Evolutionary conservation across 2,888 invertebrate species (phyloP).

Genomic region (Drosophila borborema): DNA sequence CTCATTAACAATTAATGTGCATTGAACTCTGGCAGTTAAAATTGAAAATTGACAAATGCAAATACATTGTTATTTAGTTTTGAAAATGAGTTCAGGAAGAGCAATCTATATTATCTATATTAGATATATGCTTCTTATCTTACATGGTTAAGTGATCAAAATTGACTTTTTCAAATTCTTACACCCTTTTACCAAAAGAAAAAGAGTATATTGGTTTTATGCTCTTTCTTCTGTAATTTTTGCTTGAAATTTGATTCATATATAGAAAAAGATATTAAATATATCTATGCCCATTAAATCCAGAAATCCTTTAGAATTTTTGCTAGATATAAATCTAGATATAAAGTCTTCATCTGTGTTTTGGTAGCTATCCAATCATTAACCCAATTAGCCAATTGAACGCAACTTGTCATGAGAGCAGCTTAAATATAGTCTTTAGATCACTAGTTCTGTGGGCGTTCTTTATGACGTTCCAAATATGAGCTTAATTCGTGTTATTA

Average conservation of each 20-base stretch:
- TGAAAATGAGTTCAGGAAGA: too few relatives aligned
- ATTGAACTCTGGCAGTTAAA: neutral
- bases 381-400: slow-evolving; percentile 46
- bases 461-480: slow-evolving; percentile 62
- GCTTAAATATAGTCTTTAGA: slow-evolving; percentile 38
- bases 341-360: neutral
- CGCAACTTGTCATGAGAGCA: slow-evolving; percentile 26
- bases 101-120: too few relatives aligned
- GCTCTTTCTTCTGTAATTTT: too few relatives aligned
- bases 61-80: neutral
- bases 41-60: neutral
- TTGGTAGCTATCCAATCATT: slow-evolving; percentile 24
- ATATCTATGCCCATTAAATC: too few relatives aligned
- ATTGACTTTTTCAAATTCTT: too few relatives aligned
- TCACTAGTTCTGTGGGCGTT: slow-evolving; percentile 46
- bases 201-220: too few relatives aligned
- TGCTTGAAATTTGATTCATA: too few relatives aligned
- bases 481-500: slow-evolving; percentile 65
- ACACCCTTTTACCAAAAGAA: too few relatives aligned
- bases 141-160: too few relatives aligned
- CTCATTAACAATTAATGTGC: neutral
- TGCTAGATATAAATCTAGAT: neutral
- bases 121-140: too few relatives aligned
- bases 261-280: too few relatives aligned
- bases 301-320: too few relatives aligned